Conservation (phyloP, 2,113 vertebrate species). For the Apodemus speciosus region DNA sequence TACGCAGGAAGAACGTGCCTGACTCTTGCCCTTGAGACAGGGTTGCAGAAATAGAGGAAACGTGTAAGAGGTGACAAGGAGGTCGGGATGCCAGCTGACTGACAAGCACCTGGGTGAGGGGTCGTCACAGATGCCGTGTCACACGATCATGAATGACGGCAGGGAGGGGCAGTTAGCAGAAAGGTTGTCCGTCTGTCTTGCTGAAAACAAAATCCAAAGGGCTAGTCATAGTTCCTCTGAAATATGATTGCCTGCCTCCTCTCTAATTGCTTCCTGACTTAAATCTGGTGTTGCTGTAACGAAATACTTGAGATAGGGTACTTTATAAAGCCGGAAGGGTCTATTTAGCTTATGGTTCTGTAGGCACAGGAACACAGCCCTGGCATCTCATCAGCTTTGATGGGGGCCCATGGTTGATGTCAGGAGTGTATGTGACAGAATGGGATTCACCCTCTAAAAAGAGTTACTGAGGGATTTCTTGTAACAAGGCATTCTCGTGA, state of each 20-base stretch:
- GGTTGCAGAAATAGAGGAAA: background rate
- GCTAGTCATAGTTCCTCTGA: background rate
- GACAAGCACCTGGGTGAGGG: background rate
- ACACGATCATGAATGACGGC: no score
- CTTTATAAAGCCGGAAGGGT: background rate
- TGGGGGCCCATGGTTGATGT: background rate
- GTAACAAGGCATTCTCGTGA: background rate
- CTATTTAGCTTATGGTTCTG: background rate
- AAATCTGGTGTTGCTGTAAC: background rate
- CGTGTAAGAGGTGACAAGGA: background rate
- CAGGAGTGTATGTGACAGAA: background rate
- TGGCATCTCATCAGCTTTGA: background rate
- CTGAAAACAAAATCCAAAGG: background rate
- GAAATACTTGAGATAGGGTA: background rate
- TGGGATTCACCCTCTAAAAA: background rate
- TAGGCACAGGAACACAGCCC: background rate
- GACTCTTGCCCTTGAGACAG: conserved; percentile 33
- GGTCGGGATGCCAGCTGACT: background rate
- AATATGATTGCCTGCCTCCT: background rate
- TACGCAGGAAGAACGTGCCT: background rate
- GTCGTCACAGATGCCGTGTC: background rate
- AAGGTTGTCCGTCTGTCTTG: background rate
- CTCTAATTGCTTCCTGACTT: background rate
- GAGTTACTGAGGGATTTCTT: background rate
- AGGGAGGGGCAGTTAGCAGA: conserved; percentile 25